Evolutionary conservation across 2,797 vertebrate genomes (phyloP), one percentile per base, ranked within the genome.

Genomic region (Rhincodon typus): DNA sequence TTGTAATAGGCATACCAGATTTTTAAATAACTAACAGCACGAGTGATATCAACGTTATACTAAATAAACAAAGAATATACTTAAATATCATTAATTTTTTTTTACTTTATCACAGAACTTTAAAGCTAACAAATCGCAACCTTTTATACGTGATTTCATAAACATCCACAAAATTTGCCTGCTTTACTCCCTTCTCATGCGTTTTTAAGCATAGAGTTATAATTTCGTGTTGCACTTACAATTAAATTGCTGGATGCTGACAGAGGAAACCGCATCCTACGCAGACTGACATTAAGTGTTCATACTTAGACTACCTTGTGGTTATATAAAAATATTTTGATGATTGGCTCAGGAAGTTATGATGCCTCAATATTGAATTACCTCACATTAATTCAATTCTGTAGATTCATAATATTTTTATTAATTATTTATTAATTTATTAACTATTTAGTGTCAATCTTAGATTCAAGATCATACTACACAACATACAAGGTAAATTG

Each of bases 151-250:
- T 34, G 38, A 21, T 21, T 46, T 94, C 67, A 74, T 17, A 21
- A 94, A 69, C 10, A 94, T 42, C 21, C n/a, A 42, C n/a, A 72
- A 46, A 91, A 30, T 7, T 42, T 94, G 42, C 46, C 30, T 25
- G 38, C 62, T 94, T 21, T 69, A 46, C 23, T 94, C 2, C 8
- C 34, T 62, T 74, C 34, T 23, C 46, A 74, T 53, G 50, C 50
- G 10, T n/a, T 74, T 72, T 34, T 74, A 74, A 74, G 27, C 27
- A 53, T 94, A 53, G 53, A 94, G 27, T 50, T 50, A 1, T 38
- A 46, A 94, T 94, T 34, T 34, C 19, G 74, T 94, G 94, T 25
- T 94, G 94, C 53, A 50, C 69, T 94, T 94, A 74, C 67, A 94
- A 72, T 72, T 30, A 46, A 94, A 94, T 0, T n/a, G 62, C n/a